phyloP scores from a whole-genome alignment of 2,888 invertebrate species.

The Nomada ferruginata region DNA sequence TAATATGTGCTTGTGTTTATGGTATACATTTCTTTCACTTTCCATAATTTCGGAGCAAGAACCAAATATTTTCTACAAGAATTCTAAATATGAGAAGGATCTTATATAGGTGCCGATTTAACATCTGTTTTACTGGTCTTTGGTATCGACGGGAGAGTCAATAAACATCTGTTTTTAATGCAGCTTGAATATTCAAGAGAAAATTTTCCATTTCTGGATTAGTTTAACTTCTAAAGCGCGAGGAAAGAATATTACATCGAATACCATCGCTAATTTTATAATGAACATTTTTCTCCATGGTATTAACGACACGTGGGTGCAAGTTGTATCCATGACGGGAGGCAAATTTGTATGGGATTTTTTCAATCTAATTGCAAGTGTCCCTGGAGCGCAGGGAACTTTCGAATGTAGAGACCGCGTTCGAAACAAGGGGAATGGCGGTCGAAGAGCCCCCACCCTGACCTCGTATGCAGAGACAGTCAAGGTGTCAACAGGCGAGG shows the following conservation, averaged over 20 bases:
- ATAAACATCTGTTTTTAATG: not conserved
- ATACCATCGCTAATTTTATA: not conserved
- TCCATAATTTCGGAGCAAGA: not conserved
- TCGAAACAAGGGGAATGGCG: slow-evolving; percentile 54
- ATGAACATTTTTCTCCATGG: not conserved
- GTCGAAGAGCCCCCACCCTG: slow-evolving; percentile 60
- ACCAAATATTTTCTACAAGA: not conserved
- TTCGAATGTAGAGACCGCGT: slow-evolving; percentile 50
- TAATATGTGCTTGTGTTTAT: not conserved
- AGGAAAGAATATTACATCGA: not conserved
- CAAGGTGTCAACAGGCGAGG: slow-evolving; percentile 72
- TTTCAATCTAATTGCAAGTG: slow-evolving; percentile 23
- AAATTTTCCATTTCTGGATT: not conserved
- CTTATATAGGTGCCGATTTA: not conserved
- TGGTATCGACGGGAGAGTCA: not conserved
- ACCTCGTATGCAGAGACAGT: slow-evolving; percentile 56
- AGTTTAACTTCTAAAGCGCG: not conserved
- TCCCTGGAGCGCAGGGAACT: slow-evolving; percentile 39
- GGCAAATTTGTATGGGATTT: slow-evolving; percentile 18
- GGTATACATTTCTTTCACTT: not conserved
- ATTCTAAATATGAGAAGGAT: not conserved
- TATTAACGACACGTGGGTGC: not conserved
- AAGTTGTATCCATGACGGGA: slow-evolving; percentile 1
- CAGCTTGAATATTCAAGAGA: not conserved
- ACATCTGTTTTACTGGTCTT: not conserved